Percentiles rank a stretch among this genome's conserved stretches.
These are phyloP conservation scores for Platichthys stellatus DNA, from an alignment of 2,113 vertebrate species.

Conservation along the genomic window DNA sequence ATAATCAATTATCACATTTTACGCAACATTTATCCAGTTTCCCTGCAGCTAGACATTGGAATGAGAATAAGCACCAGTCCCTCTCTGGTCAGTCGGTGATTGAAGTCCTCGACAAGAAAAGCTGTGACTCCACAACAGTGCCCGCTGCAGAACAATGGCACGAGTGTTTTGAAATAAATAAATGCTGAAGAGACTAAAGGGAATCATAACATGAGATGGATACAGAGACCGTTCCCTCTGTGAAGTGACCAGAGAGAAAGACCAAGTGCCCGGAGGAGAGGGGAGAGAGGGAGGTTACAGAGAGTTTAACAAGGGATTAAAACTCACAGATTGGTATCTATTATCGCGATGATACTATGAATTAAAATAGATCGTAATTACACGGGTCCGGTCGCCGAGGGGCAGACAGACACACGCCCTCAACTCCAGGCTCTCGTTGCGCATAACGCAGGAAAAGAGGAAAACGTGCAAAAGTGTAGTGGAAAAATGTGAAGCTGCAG, in stretches of 20 bases:
- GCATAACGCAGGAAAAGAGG: neutral
- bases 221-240: conserved; percentile 67
- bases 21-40: neutral
- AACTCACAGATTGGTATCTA: conserved; percentile 74
- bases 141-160: conserved; percentile 69
- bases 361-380: conserved; percentile 67
- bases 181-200: conserved; percentile 66
- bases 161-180: conserved; percentile 81
- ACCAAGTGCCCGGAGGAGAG: conserved; percentile 72
- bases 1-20: neutral
- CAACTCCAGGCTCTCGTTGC: conserved; percentile 9
- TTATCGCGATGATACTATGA: conserved; percentile 51
- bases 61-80: neutral
- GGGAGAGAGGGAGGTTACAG: conserved; percentile 71
- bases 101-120: conserved; percentile 56
- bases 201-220: conserved; percentile 73
- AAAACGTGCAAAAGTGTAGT: neutral
- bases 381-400: conserved; percentile 45
- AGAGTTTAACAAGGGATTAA: conserved; percentile 85
- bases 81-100: conserved; percentile 48
- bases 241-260: conserved; percentile 64
- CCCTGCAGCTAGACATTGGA: neutral
- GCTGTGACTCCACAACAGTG: conserved; percentile 44
- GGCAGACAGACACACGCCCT: conserved; percentile 31
- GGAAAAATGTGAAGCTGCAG: neutral